These are phyloP conservation scores for Melanotaenia maccullochi DNA, from an alignment of 2,797 vertebrate genomes.

Conservation along the genomic window DNA sequence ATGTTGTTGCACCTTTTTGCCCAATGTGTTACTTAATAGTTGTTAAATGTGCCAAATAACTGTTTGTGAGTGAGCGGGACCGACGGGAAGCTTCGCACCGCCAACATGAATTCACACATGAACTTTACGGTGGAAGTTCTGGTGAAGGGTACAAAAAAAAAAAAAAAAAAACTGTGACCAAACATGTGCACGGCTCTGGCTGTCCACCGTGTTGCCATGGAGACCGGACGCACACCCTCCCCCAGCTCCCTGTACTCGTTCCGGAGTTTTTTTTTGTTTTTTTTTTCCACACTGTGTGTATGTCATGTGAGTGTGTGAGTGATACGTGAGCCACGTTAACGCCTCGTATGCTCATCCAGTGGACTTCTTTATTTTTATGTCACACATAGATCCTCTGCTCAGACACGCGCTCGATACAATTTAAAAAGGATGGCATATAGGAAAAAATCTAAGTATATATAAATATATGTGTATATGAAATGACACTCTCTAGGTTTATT, in stretches of 20 bases:
- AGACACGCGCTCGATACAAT: conserved; percentile 43
- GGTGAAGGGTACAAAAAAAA: conserved; percentile 47
- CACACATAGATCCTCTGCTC: conserved; percentile 53
- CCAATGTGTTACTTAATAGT: conserved; percentile 73
- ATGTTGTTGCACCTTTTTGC: conserved; percentile 81
- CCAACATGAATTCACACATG: no score
- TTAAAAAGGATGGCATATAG: conserved; percentile 74
- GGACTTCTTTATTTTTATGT: conserved; percentile 46
- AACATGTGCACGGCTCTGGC: conserved; percentile 66
- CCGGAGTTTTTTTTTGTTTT: conserved; percentile 10
- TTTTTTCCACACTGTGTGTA: conserved; percentile 34
- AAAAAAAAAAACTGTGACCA: neutral
- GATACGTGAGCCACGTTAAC: conserved; percentile 48
- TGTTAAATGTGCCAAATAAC: conserved; percentile 84
- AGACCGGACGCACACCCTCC: conserved; percentile 13
- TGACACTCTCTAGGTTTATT: conserved; percentile 83
- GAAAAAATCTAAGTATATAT: conserved; percentile 74
- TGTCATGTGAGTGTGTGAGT: conserved; percentile 27
- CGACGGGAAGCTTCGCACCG: conserved; percentile 48
- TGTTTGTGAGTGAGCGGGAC: conserved; percentile 66
- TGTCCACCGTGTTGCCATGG: conserved; percentile 31
- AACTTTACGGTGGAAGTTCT: neutral
- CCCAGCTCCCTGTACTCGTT: conserved; percentile 18
- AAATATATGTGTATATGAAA: conserved; percentile 86
- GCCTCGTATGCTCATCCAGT: conserved; percentile 60